Base-by-base conservation (phyloP, 92 coral and sea anemone genomes). In the Diadumene lineata region DNA sequence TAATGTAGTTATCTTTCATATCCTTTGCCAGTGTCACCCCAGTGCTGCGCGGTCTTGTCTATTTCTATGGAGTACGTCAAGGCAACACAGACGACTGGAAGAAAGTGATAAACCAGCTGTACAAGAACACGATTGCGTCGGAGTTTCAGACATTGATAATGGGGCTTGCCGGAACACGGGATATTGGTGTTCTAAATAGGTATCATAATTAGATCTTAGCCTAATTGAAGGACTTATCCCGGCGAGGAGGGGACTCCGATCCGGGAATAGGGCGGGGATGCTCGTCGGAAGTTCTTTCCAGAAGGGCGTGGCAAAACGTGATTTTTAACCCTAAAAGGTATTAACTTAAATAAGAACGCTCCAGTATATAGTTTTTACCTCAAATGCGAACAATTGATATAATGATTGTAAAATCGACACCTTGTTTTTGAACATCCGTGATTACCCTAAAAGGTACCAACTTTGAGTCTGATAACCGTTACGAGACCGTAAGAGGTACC, bases 41-140 rank as follows among this genome's bases (percentile, higher is more conserved):
- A 25, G 85, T 79, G 61, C 66, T 90, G 19, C 96, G 96, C 55
- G 83, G 82, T 7, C 68, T 90, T 48, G 96, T 90, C 9, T 90
- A 90, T 79, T 87, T 38, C 74, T 90, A 87, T 60, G 96, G 96
- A 31, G 82, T 90, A 11, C 75, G 68, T 31, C 85, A 66, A 33
- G 92, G 96, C 0, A 77, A 83, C 17, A 79, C 23, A 8, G 83
- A 87, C 34, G 96, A 90, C 27, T 90, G 96, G 96, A 81, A 90
- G 27, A 80, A 65, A 75, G 88, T 85, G 65, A 84, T 85, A 43
- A 21, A 76, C 8, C 89, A 85, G 51, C 80, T 82, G 21, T 77
- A 68, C 25, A 82, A 75, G 33, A 80, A 90, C 6, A 85, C 62
- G 9, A 79, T 89, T 13, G 91, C 94, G 0, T 76, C 87, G 53